Conservation (phyloP, 2,797 vertebrate species). For the Toxotes lorentzi region DNA sequence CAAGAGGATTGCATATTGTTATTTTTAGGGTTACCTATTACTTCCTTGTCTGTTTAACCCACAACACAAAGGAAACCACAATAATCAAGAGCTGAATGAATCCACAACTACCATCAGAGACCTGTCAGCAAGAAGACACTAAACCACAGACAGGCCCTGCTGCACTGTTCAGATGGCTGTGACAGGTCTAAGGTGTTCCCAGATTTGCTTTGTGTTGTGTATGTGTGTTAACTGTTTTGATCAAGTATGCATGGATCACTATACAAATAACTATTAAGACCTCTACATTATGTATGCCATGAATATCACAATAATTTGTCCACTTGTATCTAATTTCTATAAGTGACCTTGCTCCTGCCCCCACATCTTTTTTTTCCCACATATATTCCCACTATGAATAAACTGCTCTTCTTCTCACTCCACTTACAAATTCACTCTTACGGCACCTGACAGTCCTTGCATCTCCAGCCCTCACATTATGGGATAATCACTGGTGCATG, state of each 20-base stretch:
- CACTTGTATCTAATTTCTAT: background rate
- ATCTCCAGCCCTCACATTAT: constrained; percentile 41
- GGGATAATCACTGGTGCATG: constrained; percentile 52
- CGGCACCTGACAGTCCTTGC: constrained; percentile 34
- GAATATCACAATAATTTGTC: background rate
- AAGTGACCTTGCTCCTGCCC: background rate
- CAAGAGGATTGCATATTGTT: constrained; percentile 39
- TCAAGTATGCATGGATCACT: background rate
- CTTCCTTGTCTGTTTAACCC: constrained; percentile 44
- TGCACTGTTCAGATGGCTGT: background rate
- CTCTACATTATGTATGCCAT: background rate
- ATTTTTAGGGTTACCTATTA: constrained; percentile 55
- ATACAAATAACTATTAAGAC: background rate
- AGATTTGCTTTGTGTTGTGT: constrained; percentile 6
- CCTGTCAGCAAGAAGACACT: constrained; percentile 16
- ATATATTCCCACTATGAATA: constrained; percentile 13
- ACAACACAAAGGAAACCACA: constrained; percentile 31
- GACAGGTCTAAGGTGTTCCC: background rate
- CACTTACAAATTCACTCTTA: background rate
- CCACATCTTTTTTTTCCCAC: background rate
- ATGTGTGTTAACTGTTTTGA: background rate
- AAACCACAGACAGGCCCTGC: background rate
- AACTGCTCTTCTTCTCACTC: constrained; percentile 6
- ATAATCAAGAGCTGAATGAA: constrained; percentile 28
- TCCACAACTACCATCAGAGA: constrained; percentile 12